Base-by-base conservation (phyloP, 2,888 invertebrate species). In the Tigriopus californicus region DNA sequence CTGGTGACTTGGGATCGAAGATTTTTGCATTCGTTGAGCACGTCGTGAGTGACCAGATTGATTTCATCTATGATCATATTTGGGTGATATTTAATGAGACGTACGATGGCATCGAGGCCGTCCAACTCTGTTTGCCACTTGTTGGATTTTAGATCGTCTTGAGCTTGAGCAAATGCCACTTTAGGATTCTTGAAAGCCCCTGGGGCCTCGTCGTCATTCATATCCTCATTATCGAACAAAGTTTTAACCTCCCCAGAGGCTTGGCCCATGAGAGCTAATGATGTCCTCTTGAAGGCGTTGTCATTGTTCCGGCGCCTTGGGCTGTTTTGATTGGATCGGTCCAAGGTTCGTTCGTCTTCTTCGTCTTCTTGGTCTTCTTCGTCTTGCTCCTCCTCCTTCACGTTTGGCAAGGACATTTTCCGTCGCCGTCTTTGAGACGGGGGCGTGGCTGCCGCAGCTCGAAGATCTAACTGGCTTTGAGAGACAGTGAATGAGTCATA, bases 1-100 rank as follows among this genome's bases (percentile, higher is more conserved):
- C 94, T 77, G 0, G 94, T 83, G 0, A 92, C 92, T 69, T 92
- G 88, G 0, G 95, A 95, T 24, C 97, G 78, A 62, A 97, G 75
- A 71, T 91, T 95, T 64, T 83, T 83, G 52, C 89, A 82, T 67
- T 91, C 83, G 62, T 78, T 76, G 0, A 85, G 80, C 24, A 89
- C 71, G 62, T 79, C 76, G 70, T 80, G 81, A 24, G 80, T 75
- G 24, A 81, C 77, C 52, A 83, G 69, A 24, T 73, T 83, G 61
- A 85, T 78, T 62, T 83, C 79, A 1, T 75, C 67, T 58, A 79
- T 78, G 46, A 82, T 65, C 15, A 76, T 70, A 22, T 80, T 83
- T 0, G 79, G 74, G 65, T 81, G 77, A 65, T 83, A 80, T 48
- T 76, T 75, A 1, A 81, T 79, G 22, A 90, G 71, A 42, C 82